These are phyloP conservation scores for Ophion slaviceki DNA, from an alignment of 2,888 invertebrate species.

Conservation along the genomic window DNA sequence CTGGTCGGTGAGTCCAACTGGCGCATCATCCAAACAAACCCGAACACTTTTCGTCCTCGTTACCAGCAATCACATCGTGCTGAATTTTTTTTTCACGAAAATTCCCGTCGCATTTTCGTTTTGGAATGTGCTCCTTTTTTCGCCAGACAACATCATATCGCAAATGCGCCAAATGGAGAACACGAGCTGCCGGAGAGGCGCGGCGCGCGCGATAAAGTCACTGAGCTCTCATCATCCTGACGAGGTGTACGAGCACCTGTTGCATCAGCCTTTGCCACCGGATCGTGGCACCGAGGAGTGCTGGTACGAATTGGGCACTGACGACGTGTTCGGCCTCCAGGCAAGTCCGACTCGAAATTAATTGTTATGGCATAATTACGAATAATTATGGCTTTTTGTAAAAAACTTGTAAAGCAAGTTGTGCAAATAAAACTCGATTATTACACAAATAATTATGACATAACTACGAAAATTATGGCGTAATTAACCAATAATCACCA, in stretches of 20 bases:
- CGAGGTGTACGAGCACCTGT: slow-evolving; percentile 76
- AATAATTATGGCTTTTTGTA: too few relatives aligned
- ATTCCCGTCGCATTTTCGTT: neutral
- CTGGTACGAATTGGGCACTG: slow-evolving; percentile 78
- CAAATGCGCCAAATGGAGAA: slow-evolving; percentile 80
- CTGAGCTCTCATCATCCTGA: slow-evolving; percentile 76
- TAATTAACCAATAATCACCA: too few relatives aligned
- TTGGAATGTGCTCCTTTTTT: neutral
- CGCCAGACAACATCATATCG: slow-evolving; percentile 75
- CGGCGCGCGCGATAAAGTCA: slow-evolving; percentile 75
- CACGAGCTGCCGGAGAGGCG: slow-evolving; percentile 73
- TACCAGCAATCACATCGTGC: too few relatives aligned
- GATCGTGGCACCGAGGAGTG: slow-evolving; percentile 78
- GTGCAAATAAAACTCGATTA: too few relatives aligned
- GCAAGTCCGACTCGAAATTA: slow-evolving; percentile 62
- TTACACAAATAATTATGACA: too few relatives aligned
- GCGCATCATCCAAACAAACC: too few relatives aligned
- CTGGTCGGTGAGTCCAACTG: slow-evolving; percentile 73
- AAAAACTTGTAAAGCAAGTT: too few relatives aligned
- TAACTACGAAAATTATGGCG: too few relatives aligned
- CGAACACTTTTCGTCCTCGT: too few relatives aligned
- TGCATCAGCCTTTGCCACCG: slow-evolving; percentile 78
- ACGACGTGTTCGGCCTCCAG: slow-evolving; percentile 72
- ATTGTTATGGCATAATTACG: too few relatives aligned
- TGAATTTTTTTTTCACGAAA: neutral